These are phyloP conservation scores for Aurelia coerulea DNA, from an alignment of 30 jellyfish, hydroid and myxozoan genomes.

Conservation along the genomic window DNA sequence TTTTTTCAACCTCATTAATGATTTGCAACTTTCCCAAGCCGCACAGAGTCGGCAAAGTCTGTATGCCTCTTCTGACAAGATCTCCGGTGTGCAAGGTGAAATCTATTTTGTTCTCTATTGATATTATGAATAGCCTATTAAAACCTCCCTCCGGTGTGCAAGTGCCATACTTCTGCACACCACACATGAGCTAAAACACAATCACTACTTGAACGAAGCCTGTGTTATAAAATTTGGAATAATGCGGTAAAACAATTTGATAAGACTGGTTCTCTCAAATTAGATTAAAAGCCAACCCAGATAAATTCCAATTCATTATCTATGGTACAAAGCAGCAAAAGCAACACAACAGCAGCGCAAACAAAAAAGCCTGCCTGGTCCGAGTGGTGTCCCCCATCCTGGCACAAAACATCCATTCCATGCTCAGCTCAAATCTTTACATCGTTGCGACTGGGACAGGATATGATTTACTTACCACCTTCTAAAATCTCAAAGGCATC, in stretches of 20 bases:
- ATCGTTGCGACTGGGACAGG: neutral
- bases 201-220: neutral
- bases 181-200: no score
- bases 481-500: constrained; percentile 44
- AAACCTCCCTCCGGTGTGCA: neutral
- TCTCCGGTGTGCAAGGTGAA: no score
- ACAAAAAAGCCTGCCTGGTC: no score
- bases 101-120: no score
- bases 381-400: no score
- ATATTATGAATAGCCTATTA: no score
- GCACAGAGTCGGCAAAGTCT: neutral
- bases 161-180: no score
- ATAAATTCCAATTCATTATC: constrained; percentile 19
- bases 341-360: no score
- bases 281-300: neutral
- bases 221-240: neutral
- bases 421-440: constrained; percentile 14
- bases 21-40: neutral
- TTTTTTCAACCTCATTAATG: constrained; percentile 24
- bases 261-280: no score
- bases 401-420: no score
- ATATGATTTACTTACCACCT: constrained; percentile 7
- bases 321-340: no score
- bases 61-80: no score
- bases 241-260: constrained; percentile 2